phyloP scores from a whole-genome alignment of 2,113 vertebrate species.

The Muntiacus muntjak region DNA sequence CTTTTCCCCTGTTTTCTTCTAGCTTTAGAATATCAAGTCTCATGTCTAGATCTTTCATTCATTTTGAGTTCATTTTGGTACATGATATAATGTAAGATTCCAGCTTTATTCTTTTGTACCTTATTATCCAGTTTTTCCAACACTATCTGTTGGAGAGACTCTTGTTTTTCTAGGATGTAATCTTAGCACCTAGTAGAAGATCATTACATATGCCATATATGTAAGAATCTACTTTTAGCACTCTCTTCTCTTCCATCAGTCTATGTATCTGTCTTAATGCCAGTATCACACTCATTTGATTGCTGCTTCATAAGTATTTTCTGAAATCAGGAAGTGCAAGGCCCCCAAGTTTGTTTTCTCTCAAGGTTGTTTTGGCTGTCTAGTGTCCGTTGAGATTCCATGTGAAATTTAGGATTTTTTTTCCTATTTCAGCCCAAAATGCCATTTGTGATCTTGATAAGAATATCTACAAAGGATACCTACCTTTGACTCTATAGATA shows the following conservation, averaged over 20 bases:
- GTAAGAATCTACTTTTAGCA: neutral
- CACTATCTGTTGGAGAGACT: neutral
- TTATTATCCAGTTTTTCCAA: neutral
- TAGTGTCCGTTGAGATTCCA: neutral
- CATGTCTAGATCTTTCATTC: neutral
- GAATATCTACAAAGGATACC: neutral
- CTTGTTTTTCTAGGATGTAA: neutral
- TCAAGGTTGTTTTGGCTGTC: neutral
- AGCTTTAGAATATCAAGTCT: neutral
- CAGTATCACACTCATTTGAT: neutral
- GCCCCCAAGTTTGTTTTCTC: neutral
- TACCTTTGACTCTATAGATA: neutral
- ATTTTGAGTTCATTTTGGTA: neutral
- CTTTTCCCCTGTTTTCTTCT: neutral
- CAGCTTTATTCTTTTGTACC: neutral
- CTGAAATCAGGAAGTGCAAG: neutral
- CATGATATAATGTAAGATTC: neutral
- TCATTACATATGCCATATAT: neutral
- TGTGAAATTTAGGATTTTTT: neutral
- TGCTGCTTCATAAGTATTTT: neutral
- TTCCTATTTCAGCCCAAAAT: neutral
- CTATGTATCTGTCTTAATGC: neutral
- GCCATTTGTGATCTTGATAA: neutral
- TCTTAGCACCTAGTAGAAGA: neutral
- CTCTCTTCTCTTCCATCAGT: neutral